Evolutionary conservation across 2,113 vertebrate species (phyloP).

Genomic region (Cephalopterus ornatus): DNA sequence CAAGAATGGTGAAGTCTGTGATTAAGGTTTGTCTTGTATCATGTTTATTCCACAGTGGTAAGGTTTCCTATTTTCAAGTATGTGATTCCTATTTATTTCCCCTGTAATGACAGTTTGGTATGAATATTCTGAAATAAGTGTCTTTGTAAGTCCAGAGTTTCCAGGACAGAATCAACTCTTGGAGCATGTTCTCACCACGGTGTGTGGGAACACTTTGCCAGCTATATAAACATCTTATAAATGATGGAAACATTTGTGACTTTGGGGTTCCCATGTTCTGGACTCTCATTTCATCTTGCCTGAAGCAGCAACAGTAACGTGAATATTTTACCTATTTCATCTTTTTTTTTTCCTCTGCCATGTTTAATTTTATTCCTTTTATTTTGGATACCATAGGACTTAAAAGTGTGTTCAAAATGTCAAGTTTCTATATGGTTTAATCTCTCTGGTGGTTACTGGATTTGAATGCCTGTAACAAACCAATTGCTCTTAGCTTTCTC

Average conservation of each 20-base stretch:
- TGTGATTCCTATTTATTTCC: neutral
- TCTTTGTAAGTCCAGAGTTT: neutral
- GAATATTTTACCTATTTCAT: neutral
- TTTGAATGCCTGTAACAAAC: conserved; percentile 16
- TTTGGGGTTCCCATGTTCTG: neutral
- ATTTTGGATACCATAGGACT: neutral
- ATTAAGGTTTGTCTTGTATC: accelerated
- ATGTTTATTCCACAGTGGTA: neutral
- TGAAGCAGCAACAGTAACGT: neutral
- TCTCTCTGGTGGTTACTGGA: neutral
- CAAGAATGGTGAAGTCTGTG: neutral
- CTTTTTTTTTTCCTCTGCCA: neutral
- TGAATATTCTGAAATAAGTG: neutral
- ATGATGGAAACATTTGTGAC: neutral
- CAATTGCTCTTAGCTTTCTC: neutral
- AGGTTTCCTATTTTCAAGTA: neutral
- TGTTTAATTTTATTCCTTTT: neutral
- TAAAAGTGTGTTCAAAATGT: neutral
- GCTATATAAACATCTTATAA: neutral
- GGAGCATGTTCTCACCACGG: neutral
- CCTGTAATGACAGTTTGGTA: neutral
- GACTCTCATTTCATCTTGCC: neutral
- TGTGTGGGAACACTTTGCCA: neutral
- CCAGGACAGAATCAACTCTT: neutral
- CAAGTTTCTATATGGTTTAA: neutral